phyloP scores from a whole-genome alignment of 1,140 invertebrate species.

The Metaphire vulgaris region DNA sequence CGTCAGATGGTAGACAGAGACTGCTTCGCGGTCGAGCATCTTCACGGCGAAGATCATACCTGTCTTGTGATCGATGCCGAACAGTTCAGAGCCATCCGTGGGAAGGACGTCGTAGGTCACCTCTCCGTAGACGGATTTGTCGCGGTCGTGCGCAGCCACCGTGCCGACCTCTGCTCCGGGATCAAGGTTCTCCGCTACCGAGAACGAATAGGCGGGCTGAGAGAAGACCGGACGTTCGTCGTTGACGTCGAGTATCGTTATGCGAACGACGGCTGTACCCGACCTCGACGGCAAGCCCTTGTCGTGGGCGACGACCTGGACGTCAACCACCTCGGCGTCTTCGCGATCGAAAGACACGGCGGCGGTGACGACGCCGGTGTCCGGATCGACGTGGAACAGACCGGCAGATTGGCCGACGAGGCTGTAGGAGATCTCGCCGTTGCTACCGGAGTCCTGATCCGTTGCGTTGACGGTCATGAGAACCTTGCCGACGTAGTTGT shows the following conservation, averaged over 20 bases:
- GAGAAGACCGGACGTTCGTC: conserved; percentile 26
- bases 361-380: conserved; percentile 14
- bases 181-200: conserved; percentile 19
- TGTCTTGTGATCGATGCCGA: neutral
- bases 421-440: conserved; percentile 90
- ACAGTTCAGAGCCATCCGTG: conserved; percentile 3
- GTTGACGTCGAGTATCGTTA: conserved; percentile 21
- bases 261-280: neutral
- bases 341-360: conserved; percentile 23
- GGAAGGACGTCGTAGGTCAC: no score
- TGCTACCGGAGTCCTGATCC: conserved; percentile 85
- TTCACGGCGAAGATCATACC: neutral
- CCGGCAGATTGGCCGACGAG: conserved; percentile 6
- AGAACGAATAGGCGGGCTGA: conserved; percentile 17
- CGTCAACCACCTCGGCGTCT: conserved; percentile 5
- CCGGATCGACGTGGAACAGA: conserved; percentile 7
- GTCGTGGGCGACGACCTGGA: conserved; percentile 23
- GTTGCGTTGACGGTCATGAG: conserved; percentile 75
- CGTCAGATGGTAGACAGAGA: conserved; percentile 9
- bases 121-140: conserved; percentile 8
- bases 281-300: conserved; percentile 18
- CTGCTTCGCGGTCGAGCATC: neutral
- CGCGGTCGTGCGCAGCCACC: conserved; percentile 18
- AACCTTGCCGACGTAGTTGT: conserved; percentile 67
- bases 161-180: conserved; percentile 1